Conservation (phyloP, 2,113 vertebrate species). For the Podarcis muralis region DNA sequence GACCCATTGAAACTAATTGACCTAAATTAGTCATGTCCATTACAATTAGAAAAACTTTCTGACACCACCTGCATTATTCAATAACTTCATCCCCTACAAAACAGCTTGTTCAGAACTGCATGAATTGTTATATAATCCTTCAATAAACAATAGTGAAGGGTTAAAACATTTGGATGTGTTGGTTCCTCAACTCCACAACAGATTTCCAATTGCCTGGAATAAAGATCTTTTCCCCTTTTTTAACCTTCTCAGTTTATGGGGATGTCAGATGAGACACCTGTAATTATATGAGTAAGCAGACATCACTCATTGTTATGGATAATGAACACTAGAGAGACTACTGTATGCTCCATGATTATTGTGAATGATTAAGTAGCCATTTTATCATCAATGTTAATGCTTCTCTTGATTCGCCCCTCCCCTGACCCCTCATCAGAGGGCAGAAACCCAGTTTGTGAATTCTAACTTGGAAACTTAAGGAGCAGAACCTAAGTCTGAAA, state of each 20-base stretch:
- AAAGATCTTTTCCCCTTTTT: background rate
- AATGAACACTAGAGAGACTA: conserved; percentile 43
- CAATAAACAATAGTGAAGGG: background rate
- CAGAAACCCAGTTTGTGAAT: background rate
- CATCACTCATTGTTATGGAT: conserved; percentile 32
- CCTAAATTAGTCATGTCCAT: too few species aligned
- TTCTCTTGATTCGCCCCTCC: conserved; percentile 10
- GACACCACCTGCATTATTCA: background rate
- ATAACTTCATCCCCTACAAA: conserved; percentile 14
- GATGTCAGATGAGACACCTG: conserved; percentile 19
- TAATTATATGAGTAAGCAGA: conserved; percentile 45
- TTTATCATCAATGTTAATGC: conserved; percentile 24
- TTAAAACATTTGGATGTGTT: background rate
- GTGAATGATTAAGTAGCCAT: conserved; percentile 41
- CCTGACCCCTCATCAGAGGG: background rate
- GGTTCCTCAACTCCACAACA: background rate
- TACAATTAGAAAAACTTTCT: background rate
- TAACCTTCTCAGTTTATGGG: conserved; percentile 19
- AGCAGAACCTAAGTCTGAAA: conserved; percentile 1
- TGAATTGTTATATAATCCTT: too few species aligned
- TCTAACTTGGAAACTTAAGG: background rate
- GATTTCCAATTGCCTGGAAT: background rate
- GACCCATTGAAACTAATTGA: too few species aligned
- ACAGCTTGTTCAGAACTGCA: background rate
- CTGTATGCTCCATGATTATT: conserved; percentile 19